Conservation (phyloP, 2,797 vertebrate species). For the Merluccius polli region DNA sequence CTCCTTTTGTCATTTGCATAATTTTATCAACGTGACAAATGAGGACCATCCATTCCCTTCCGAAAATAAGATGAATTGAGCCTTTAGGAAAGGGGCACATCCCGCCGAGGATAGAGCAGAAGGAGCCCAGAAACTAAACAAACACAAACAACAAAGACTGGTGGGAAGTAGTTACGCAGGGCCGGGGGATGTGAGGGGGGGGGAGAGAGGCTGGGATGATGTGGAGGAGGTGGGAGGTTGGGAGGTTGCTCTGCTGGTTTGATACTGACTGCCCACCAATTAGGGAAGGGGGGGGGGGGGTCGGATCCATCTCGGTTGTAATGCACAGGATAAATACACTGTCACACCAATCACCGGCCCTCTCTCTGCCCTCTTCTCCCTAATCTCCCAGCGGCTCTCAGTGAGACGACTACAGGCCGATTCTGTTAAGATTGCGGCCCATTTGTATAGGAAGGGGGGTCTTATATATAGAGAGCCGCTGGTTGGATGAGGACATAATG, state of each 20-base stretch:
- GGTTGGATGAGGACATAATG: slow-evolving; percentile 43
- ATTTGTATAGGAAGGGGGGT: slow-evolving; percentile 32
- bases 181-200: not conserved
- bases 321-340: slow-evolving; percentile 44
- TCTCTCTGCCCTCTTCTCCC: slow-evolving; percentile 47
- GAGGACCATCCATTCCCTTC: slow-evolving; percentile 66
- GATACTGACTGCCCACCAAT: slow-evolving; percentile 43
- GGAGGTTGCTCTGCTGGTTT: slow-evolving; percentile 30
- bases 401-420: slow-evolving; percentile 40
- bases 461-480: slow-evolving; percentile 29
- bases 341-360: slow-evolving; percentile 45
- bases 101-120: slow-evolving; percentile 9
- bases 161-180: slow-evolving; percentile 20
- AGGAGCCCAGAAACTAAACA: slow-evolving; percentile 49
- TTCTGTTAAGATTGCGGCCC: slow-evolving; percentile 46
- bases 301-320: slow-evolving; percentile 41
- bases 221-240: too few species aligned
- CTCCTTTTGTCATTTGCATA: slow-evolving; percentile 75
- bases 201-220: too few species aligned
- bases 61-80: slow-evolving; percentile 68
- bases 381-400: slow-evolving; percentile 34
- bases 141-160: slow-evolving; percentile 60
- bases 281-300: slow-evolving; percentile 43
- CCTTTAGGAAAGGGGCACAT: slow-evolving; percentile 49
- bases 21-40: slow-evolving; percentile 76